A percentile compares a stretch with the other conserved stretches of the same genome.
phyloP scores from a whole-genome alignment of 2,797 vertebrate species.

The Champsocephalus esox region DNA sequence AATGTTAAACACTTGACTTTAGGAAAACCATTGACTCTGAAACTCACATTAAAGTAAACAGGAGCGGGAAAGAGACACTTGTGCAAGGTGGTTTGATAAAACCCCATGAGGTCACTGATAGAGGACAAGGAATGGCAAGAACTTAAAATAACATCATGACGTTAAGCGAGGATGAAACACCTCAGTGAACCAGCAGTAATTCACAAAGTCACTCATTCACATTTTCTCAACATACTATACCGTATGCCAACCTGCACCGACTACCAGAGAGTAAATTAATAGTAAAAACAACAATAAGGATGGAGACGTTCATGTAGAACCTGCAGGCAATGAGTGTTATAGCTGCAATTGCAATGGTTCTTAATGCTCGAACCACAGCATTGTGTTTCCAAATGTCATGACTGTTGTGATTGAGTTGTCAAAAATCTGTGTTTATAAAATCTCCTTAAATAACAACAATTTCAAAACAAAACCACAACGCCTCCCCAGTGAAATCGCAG shows the following conservation, averaged over 20 bases:
- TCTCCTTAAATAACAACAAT: slow-evolving; percentile 6
- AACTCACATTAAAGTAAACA: slow-evolving; percentile 58
- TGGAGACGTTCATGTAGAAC: too few species aligned
- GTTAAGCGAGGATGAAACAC: neutral
- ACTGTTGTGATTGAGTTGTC: slow-evolving; percentile 5
- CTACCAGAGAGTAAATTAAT: neutral
- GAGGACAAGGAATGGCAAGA: slow-evolving; percentile 21
- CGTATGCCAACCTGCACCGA: neutral
- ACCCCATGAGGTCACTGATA: neutral
- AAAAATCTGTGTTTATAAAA: neutral
- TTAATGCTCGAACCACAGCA: too few species aligned
- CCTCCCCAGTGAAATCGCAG: neutral
- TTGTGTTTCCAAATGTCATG: slow-evolving; percentile 11
- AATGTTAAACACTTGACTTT: slow-evolving; percentile 54
- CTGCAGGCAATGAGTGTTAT: too few species aligned
- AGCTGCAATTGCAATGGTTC: neutral
- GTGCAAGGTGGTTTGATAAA: slow-evolving; percentile 41
- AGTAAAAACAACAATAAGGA: too few species aligned
- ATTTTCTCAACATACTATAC: neutral
- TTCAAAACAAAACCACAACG: neutral
- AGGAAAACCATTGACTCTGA: slow-evolving; percentile 54
- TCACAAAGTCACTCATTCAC: slow-evolving; percentile 18
- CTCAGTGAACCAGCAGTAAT: neutral
- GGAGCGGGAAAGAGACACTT: slow-evolving; percentile 63
- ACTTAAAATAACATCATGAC: neutral